Percentiles rank a stretch among this genome's conserved stretches.
phyloP scores from a whole-genome alignment of 2,888 invertebrate genomes.

The Drosophila recens region DNA sequence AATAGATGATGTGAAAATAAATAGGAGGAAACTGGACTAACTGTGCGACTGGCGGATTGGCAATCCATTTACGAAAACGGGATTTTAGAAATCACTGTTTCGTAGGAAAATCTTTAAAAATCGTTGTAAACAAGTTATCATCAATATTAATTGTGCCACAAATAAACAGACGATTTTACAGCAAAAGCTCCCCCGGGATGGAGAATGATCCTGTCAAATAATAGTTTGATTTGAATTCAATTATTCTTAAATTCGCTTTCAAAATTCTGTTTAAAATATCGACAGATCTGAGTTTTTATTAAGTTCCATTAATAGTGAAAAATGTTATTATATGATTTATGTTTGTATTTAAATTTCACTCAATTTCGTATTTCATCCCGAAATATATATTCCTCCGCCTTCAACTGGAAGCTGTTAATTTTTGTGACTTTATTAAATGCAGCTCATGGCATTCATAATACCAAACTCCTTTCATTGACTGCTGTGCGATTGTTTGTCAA shows the following conservation, averaged over 20 bases:
- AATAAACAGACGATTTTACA: too few relatives aligned
- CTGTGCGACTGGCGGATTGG: neutral
- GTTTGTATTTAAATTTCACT: neutral
- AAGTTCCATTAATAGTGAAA: too few relatives aligned
- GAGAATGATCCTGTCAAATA: too few relatives aligned
- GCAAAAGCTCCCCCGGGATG: too few relatives aligned
- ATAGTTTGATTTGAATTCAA: too few relatives aligned
- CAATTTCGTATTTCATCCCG: neutral
- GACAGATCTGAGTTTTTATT: too few relatives aligned
- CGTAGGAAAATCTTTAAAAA: neutral
- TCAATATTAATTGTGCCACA: too few relatives aligned
- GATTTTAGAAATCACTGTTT: neutral
- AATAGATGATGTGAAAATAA: neutral
- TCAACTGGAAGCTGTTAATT: constrained; percentile 26
- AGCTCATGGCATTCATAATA: constrained; percentile 28
- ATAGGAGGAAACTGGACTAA: neutral
- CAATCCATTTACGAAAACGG: neutral
- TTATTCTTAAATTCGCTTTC: neutral
- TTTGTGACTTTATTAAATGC: constrained; percentile 55
- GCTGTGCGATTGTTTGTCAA: constrained; percentile 7
- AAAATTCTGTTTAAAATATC: neutral
- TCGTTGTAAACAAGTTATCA: too few relatives aligned
- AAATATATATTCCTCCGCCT: neutral
- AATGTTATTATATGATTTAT: neutral
- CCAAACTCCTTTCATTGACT: constrained; percentile 50